A percentile compares a stretch with the other conserved stretches of the same genome.
Evolutionary conservation across 92 coral and sea anemone species (phyloP).

Genomic region (Epizoanthus ramosus): DNA sequence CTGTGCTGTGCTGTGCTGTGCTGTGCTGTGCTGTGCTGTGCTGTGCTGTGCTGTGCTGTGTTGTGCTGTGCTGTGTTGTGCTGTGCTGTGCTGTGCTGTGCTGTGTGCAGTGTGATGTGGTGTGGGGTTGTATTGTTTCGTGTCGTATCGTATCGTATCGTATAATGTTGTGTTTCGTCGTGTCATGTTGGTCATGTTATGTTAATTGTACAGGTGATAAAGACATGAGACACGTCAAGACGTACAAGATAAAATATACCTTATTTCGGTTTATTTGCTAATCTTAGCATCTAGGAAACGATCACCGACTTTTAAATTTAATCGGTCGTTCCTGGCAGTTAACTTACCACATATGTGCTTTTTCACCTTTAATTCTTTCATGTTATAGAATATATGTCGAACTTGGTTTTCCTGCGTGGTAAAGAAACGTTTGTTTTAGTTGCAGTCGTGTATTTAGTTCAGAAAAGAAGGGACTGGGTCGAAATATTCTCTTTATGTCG

Average conservation of each 20-base stretch:
- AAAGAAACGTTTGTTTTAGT: no score
- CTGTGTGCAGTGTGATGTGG: neutral
- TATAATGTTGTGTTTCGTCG: neutral
- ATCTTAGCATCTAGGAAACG: no score
- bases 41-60: neutral
- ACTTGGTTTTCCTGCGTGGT: slow-evolving; percentile 10
- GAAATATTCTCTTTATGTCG: neutral
- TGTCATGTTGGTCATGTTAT: neutral
- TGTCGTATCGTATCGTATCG: neutral
- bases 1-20: no score
- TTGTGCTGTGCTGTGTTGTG: neutral
- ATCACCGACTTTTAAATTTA: neutral
- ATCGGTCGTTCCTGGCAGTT: neutral
- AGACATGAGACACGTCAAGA: no score
- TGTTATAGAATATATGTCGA: slow-evolving; percentile 59
- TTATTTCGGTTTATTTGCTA: no score
- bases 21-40: neutral
- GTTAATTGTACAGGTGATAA: no score
- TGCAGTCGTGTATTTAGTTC: no score
- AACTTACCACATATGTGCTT: slow-evolving; percentile 71
- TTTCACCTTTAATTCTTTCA: slow-evolving; percentile 60
- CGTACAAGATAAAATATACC: no score
- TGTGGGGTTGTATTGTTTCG: neutral
- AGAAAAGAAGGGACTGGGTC: neutral
- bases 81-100: neutral